Conservation (phyloP, 2,888 invertebrate species). For the Eulithis prunata region DNA sequence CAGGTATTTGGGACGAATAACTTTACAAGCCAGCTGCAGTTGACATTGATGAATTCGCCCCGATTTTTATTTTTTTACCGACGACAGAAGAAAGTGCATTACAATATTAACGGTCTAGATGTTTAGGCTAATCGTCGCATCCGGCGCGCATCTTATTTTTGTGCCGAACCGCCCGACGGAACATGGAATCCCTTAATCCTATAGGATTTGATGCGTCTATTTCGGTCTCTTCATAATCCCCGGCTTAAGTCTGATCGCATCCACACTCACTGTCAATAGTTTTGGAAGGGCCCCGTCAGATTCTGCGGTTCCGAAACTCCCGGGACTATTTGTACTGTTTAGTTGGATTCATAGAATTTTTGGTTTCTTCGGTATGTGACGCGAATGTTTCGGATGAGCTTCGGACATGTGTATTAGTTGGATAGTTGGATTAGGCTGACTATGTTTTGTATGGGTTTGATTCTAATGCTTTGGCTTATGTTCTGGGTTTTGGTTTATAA, state of each 20-base stretch:
- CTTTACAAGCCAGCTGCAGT: slow-evolving; percentile 25
- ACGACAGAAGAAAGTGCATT: slow-evolving; percentile 62
- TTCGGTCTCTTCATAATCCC: slow-evolving; percentile 84
- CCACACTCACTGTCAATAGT: slow-evolving; percentile 85
- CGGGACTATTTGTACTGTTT: slow-evolving; percentile 71
- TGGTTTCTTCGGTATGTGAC: slow-evolving; percentile 75
- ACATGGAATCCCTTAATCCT: slow-evolving; percentile 82
- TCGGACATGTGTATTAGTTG: slow-evolving; percentile 60
- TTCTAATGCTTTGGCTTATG: slow-evolving; percentile 21
- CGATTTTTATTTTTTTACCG: slow-evolving; percentile 24
- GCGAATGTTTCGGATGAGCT: slow-evolving; percentile 61
- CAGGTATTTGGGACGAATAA: neutral
- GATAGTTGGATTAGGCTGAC: slow-evolving; percentile 52
- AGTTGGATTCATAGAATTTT: slow-evolving; percentile 73
- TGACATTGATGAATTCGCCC: slow-evolving; percentile 26
- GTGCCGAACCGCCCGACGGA: slow-evolving; percentile 79
- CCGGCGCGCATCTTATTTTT: slow-evolving; percentile 82
- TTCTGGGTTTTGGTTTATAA: slow-evolving; percentile 13
- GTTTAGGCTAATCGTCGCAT: slow-evolving; percentile 82
- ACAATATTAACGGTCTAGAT: slow-evolving; percentile 76
- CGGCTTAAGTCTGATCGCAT: slow-evolving; percentile 83
- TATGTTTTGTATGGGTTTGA: slow-evolving; percentile 33
- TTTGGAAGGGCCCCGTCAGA: slow-evolving; percentile 79
- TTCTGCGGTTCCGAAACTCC: slow-evolving; percentile 76
- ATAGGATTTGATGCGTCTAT: slow-evolving; percentile 82